Base-by-base conservation (phyloP, 1,140 invertebrate genomes). In the Hetaerina americana region DNA sequence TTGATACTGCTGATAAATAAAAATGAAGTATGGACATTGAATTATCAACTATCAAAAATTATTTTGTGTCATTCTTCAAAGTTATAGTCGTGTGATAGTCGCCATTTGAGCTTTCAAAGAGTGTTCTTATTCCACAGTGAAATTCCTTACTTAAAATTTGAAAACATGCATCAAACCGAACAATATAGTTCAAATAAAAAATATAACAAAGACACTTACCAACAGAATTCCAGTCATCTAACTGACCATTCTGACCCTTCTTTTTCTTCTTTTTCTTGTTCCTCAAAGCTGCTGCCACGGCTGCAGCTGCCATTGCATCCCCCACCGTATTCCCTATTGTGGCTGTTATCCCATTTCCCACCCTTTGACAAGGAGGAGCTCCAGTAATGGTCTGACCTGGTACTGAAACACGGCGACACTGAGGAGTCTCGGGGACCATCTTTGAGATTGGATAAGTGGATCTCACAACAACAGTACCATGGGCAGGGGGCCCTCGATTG, bases 221-320 rank as follows among this genome's bases (percentile, higher is more conserved):
- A 81, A 84, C 83, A 80, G 84, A 80, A 77, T 83, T 83, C 83
- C 82, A 84, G 77, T 84, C 83, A 79, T 85, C 83, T 27, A 81
- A 79, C 75, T 78, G 75, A 49, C 79, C 77, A 73, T 74, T 72
- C 79, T 78, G 49, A 71, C 80, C 80, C 22, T 82, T 80, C 74
- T 84, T 84, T 77, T 83, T 84, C 79, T 84, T 84, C 77, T 84
- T 84, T 77, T 82, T 83, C 69, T 77, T 75, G 71, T 84, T 74
- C 73, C 29, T 69, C 69, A n/a, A 75, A 70, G 49, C 28, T 31
- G 66, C 18, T 22, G 28, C 24, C 25, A 69, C 22, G 22, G 22
- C 77, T 22, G 78, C 73, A n/a, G 76, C 78, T n/a, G 70, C 76
- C 66, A 78, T 76, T n/a, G 75, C 76, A 29, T 80, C 80, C 57